Evolutionary conservation across 2,113 vertebrate species (phyloP).

Genomic region (Hypanus sabinus): DNA sequence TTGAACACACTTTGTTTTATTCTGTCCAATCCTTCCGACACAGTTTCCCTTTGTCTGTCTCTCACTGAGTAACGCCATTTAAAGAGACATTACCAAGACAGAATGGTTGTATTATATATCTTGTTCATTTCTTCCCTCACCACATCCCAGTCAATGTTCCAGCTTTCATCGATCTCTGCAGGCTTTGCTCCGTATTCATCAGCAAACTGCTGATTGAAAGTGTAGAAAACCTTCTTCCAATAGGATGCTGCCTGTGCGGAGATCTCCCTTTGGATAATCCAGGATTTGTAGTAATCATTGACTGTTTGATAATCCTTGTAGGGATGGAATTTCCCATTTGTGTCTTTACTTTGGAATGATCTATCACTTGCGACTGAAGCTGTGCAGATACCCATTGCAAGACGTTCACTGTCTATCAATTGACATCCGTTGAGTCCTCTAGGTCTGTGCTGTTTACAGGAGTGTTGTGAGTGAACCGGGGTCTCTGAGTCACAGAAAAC

Average conservation of each 20-base stretch:
- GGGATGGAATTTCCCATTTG: background rate
- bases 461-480: background rate
- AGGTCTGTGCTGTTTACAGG: background rate
- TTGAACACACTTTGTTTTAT: too few relatives aligned
- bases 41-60: too few relatives aligned
- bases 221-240: constrained; percentile 29
- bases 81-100: background rate
- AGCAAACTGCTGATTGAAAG: constrained; percentile 14
- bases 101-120: background rate
- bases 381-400: constrained; percentile 4
- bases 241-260: constrained; percentile 12
- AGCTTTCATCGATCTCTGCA: background rate
- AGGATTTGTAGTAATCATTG: constrained; percentile 35
- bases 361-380: background rate
- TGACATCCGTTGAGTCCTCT: background rate
- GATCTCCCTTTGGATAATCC: background rate
- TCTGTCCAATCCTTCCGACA: too few relatives aligned
- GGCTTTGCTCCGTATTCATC: background rate
- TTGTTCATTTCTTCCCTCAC: constrained; percentile 26
- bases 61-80: background rate
- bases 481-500: constrained; percentile 4
- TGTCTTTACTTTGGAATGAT: background rate
- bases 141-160: background rate
- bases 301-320: constrained; percentile 1
- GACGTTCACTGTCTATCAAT: background rate